These are phyloP conservation scores for Oryzias curvinotus DNA, from an alignment of 2,113 vertebrate species.

Conservation along the genomic window DNA sequence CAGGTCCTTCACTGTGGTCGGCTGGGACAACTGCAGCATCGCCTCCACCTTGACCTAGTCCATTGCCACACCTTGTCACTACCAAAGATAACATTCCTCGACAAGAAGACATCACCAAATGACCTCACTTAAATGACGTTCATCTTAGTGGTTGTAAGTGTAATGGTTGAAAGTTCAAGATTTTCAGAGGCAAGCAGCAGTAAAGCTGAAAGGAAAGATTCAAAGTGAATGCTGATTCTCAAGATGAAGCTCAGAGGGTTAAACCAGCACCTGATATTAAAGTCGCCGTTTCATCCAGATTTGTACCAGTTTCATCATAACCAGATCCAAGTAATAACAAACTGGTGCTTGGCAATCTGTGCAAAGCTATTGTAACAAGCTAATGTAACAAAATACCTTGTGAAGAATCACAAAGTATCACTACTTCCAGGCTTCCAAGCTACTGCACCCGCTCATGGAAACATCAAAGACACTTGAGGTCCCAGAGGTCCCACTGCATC, in stretches of 20 bases:
- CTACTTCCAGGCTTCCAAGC: constrained; percentile 37
- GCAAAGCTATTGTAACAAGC: constrained; percentile 36
- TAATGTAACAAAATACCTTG: constrained; percentile 35
- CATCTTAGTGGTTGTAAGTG: too few species aligned
- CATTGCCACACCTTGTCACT: too few species aligned
- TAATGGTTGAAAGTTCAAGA: too few species aligned
- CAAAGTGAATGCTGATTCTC: neutral
- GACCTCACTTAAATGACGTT: too few species aligned
- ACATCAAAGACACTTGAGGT: too few species aligned
- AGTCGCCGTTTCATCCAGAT: neutral
- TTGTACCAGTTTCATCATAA: neutral
- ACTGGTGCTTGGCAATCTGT: constrained; percentile 24
- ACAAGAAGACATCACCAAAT: too few species aligned
- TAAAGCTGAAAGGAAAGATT: neutral
- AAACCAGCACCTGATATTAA: neutral
- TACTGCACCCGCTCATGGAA: too few species aligned
- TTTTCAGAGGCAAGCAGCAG: neutral
- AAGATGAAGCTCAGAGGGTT: neutral
- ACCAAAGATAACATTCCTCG: too few species aligned
- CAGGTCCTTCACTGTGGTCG: too few species aligned
- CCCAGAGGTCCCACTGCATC: too few species aligned
- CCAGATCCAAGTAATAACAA: neutral
- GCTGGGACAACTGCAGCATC: too few species aligned
- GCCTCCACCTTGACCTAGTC: too few species aligned
- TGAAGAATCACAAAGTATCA: constrained; percentile 40